phyloP scores from a whole-genome alignment of 2,888 invertebrate species.

The Nematopogon swammerdamellus region DNA sequence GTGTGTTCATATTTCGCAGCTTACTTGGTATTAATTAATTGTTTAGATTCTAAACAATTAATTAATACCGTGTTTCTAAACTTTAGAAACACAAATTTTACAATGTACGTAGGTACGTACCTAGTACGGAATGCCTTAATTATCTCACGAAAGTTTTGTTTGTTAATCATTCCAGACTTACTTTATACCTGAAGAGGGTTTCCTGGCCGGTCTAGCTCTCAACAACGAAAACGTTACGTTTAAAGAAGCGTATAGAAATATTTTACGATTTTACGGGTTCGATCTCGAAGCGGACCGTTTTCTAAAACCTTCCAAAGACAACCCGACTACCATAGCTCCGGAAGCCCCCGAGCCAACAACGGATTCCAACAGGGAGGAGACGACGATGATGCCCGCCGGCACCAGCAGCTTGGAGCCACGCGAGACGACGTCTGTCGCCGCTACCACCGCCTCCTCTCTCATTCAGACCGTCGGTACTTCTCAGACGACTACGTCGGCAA shows the following conservation, averaged over 20 bases:
- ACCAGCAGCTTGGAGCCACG: slow-evolving; percentile 1
- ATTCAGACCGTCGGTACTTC: neutral
- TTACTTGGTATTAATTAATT: too few relatives aligned
- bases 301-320: slow-evolving; percentile 23
- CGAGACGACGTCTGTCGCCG: neutral
- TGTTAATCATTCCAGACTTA: slow-evolving; percentile 71
- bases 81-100: too few relatives aligned
- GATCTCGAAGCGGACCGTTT: slow-evolving; percentile 58
- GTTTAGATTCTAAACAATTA: too few relatives aligned
- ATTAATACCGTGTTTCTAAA: too few relatives aligned
- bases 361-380: slow-evolving; percentile 11
- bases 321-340: slow-evolving; percentile 19
- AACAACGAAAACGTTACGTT: slow-evolving; percentile 77
- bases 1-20: too few relatives aligned
- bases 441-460: neutral
- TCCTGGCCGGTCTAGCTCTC: slow-evolving; percentile 74
- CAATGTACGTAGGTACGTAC: too few relatives aligned
- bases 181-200: slow-evolving; percentile 78
- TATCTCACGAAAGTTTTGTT: too few relatives aligned
- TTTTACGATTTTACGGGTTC: slow-evolving; percentile 77
- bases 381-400: slow-evolving; percentile 9
- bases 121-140: too few relatives aligned
- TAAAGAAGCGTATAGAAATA: slow-evolving; percentile 67
- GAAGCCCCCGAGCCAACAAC: slow-evolving; percentile 13
- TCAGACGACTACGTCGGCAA: neutral